A percentile compares a stretch with the other conserved stretches of the same genome.
phyloP scores from a whole-genome alignment of 2,797 vertebrate genomes.

The Halcyon smyrnensis region DNA sequence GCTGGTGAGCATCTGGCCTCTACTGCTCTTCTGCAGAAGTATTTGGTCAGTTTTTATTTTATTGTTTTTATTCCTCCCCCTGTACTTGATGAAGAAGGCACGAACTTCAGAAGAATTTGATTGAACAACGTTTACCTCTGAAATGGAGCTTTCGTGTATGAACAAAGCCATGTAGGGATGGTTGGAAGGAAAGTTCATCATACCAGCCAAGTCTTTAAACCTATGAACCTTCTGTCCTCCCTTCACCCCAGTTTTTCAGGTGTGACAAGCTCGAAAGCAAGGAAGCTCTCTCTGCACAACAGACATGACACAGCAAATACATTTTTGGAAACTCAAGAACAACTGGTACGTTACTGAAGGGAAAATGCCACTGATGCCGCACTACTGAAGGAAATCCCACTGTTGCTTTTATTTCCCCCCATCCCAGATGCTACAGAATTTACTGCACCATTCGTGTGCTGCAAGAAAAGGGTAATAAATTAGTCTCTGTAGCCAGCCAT shows the following conservation, averaged over 20 bases:
- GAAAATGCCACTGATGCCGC: not conserved
- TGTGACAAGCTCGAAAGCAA: not conserved
- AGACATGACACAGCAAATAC: not conserved
- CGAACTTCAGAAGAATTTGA: not conserved
- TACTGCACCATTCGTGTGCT: not conserved
- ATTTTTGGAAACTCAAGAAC: slow-evolving; percentile 13
- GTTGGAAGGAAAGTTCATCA: not conserved
- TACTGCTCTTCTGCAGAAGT: not conserved
- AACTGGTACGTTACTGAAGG: not conserved
- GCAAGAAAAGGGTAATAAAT: slow-evolving; percentile 37
- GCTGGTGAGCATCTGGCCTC: not conserved
- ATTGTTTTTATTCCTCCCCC: no score
- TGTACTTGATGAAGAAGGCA: not conserved
- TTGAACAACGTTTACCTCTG: not conserved
- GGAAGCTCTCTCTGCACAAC: not conserved
- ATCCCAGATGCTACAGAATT: not conserved
- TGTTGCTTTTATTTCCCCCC: not conserved
- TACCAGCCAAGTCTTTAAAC: not conserved
- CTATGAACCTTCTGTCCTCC: not conserved
- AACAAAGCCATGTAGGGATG: not conserved
- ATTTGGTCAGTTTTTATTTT: not conserved
- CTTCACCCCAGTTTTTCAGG: not conserved
- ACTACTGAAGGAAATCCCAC: not conserved
- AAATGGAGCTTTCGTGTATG: not conserved
- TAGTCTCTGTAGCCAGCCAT: not conserved